phyloP scores from a whole-genome alignment of 2,797 vertebrate genomes.

The Cossypha caffra region DNA sequence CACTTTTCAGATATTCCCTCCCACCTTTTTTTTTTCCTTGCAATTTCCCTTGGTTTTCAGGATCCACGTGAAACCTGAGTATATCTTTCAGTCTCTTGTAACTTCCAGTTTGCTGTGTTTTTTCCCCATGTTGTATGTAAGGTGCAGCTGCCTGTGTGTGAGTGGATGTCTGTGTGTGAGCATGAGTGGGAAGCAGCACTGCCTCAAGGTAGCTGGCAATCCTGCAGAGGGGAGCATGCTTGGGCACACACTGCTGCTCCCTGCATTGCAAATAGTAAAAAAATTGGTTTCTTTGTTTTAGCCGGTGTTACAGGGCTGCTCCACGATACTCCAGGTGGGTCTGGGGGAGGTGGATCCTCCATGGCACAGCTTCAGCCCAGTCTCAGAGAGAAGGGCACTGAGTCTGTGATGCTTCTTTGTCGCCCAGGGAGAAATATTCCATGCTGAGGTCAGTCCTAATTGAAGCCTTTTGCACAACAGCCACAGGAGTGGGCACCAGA shows the following conservation, averaged over 20 bases:
- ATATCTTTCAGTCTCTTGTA: not conserved
- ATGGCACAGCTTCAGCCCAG: not conserved
- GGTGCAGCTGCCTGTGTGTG: accelerated
- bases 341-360: not conserved
- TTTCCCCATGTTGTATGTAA: accelerated
- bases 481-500: not conserved
- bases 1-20: not conserved
- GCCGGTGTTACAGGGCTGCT: not conserved
- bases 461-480: not conserved
- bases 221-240: not conserved
- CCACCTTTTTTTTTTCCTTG: accelerated
- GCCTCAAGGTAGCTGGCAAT: not conserved
- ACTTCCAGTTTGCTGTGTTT: not conserved
- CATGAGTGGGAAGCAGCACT: not conserved
- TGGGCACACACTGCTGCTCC: not conserved
- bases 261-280: not conserved
- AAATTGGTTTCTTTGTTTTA: not conserved
- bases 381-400: not conserved
- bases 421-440: not conserved
- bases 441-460: not conserved
- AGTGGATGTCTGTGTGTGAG: not conserved
- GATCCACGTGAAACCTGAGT: not conserved
- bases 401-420: not conserved
- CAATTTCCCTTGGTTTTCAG: not conserved
- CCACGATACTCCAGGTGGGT: not conserved